Evolutionary conservation across 2,888 invertebrate genomes (phyloP).

Genomic region (Thecophora atra): DNA sequence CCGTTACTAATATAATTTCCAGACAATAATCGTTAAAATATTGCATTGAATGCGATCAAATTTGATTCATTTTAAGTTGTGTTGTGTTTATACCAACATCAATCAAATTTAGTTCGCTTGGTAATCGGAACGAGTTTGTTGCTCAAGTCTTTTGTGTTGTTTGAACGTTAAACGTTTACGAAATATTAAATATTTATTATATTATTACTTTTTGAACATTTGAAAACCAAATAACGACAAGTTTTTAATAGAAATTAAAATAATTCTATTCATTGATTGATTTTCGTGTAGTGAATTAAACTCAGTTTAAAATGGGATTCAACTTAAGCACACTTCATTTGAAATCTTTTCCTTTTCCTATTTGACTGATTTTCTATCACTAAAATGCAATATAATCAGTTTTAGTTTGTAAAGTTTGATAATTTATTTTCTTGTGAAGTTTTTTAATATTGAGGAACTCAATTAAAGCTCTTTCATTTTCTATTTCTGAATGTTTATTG

Average conservation of each 20-base stretch:
- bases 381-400: not conserved
- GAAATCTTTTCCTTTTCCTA: not conserved
- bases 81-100: too few relatives aligned
- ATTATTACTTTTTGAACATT: too few relatives aligned
- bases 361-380: not conserved
- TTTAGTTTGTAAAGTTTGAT: not conserved
- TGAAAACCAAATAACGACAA: too few relatives aligned
- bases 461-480: not conserved
- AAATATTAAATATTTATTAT: too few relatives aligned
- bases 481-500: not conserved
- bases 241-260: too few relatives aligned
- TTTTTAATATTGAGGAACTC: not conserved
- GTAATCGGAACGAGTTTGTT: not conserved
- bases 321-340: too few relatives aligned
- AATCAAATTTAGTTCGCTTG: not conserved
- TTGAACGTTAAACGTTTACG: too few relatives aligned
- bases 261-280: too few relatives aligned
- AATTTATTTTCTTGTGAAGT: not conserved
- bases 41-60: not conserved
- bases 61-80: not conserved
- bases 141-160: slow-evolving; percentile 9
- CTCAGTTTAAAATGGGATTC: too few relatives aligned
- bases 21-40: not conserved
- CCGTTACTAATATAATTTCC: too few relatives aligned
- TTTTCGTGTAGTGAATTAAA: too few relatives aligned